These are phyloP conservation scores for Orchesella flavescens DNA, from an alignment of 2,888 invertebrate species.

Conservation along the genomic window DNA sequence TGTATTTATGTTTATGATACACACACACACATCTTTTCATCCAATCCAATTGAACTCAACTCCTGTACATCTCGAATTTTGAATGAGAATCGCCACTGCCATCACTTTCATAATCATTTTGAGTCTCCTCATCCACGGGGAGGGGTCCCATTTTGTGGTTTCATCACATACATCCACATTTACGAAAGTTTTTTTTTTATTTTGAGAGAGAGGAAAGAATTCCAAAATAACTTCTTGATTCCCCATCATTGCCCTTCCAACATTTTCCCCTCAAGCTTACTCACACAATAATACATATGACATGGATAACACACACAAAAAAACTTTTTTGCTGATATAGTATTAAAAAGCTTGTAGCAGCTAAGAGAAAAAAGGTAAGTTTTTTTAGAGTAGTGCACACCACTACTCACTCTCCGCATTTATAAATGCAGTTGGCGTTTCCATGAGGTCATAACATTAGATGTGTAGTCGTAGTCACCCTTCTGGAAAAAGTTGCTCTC, in stretches of 20 bases:
- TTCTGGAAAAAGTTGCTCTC: slow-evolving; percentile 49
- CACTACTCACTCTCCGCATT: neutral
- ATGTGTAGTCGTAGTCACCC: slow-evolving; percentile 30
- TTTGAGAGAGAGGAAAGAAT: neutral
- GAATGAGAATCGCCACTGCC: no score
- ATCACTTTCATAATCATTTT: no score
- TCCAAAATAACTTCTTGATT: slow-evolving; percentile 21
- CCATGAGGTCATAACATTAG: slow-evolving; percentile 38
- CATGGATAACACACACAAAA: no score
- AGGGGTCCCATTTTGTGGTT: neutral
- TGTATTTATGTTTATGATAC: no score
- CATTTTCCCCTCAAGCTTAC: neutral
- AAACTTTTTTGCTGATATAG: no score
- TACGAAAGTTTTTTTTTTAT: neutral
- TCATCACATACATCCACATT: neutral
- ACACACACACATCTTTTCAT: no score
- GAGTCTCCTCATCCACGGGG: neutral
- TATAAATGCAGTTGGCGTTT: slow-evolving; percentile 55
- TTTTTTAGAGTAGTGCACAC: neutral
- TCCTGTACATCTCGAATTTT: no score
- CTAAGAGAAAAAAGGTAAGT: no score
- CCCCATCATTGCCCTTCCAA: slow-evolving; percentile 9
- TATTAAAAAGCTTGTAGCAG: no score
- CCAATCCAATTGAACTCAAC: no score
- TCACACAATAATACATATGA: no score